These are phyloP conservation scores for Merops nubicus DNA, from an alignment of 2,113 vertebrate genomes.

Conservation along the genomic window DNA sequence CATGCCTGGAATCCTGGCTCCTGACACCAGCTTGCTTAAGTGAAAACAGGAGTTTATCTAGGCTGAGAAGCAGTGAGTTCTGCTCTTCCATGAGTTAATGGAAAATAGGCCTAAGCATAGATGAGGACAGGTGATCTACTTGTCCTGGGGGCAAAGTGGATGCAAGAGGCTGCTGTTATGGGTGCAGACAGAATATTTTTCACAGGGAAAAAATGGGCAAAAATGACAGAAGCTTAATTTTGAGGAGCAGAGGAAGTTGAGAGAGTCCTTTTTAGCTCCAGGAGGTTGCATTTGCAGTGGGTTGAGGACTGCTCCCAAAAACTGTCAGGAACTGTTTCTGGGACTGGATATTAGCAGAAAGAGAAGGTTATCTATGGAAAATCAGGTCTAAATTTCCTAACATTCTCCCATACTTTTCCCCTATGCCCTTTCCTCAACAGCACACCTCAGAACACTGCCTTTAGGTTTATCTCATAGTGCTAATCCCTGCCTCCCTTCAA, in stretches of 20 bases:
- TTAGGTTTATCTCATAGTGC: neutral
- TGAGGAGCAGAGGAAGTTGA: neutral
- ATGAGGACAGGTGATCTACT: neutral
- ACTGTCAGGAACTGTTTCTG: neutral
- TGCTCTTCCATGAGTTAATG: neutral
- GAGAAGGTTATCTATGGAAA: neutral
- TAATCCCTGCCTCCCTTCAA: neutral
- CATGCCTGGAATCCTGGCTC: neutral
- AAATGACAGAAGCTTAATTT: neutral
- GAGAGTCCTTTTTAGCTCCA: neutral
- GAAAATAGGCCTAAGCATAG: neutral
- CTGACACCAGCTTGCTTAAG: neutral
- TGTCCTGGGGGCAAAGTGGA: neutral
- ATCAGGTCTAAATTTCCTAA: neutral
- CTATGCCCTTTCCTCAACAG: neutral
- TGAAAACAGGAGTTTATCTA: neutral
- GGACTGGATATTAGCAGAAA: neutral
- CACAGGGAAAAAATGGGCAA: neutral
- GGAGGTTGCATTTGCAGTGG: neutral
- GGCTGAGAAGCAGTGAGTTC: neutral
- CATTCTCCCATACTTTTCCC: rapidly evolving
- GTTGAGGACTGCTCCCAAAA: neutral
- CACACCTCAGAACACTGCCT: neutral
- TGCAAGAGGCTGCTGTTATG: neutral
- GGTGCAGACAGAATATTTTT: neutral